Conservation (phyloP, 2,888 invertebrate genomes). For the Cartodere bifasciata region DNA sequence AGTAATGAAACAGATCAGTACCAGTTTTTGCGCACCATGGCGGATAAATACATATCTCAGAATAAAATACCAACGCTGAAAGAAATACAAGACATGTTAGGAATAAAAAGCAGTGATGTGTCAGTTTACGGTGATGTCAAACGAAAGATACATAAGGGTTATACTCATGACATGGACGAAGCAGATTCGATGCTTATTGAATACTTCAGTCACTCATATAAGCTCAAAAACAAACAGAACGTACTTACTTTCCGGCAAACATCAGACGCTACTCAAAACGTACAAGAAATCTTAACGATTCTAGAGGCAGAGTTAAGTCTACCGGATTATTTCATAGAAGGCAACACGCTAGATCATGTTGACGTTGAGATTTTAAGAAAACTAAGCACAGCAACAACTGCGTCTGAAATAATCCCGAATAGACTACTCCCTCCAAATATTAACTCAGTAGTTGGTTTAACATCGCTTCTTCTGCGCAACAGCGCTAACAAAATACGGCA, state of each 20-base stretch:
- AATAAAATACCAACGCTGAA: conserved; percentile 13
- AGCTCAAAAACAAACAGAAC: conserved; percentile 7
- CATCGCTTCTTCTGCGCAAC: conserved; percentile 18
- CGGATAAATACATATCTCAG: conserved; percentile 13
- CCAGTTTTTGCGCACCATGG: conserved; percentile 15
- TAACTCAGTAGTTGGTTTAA: conserved; percentile 18
- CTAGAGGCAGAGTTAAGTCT: conserved; percentile 18
- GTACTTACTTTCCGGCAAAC: conserved; percentile 9
- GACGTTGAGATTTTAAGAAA: conserved; percentile 19
- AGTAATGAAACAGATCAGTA: no score
- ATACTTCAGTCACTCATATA: conserved; percentile 18
- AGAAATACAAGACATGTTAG: conserved; percentile 11
- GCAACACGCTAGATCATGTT: conserved; percentile 16
- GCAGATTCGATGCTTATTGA: conserved; percentile 19
- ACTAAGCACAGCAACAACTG: background rate
- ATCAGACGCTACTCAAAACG: conserved; percentile 13
- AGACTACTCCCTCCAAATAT: conserved; percentile 19
- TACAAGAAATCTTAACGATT: conserved; percentile 14
- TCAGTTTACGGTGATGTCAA: background rate
- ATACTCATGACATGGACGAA: conserved; percentile 6
- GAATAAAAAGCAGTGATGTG: background rate
- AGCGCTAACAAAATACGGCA: conserved; percentile 12
- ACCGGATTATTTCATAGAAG: conserved; percentile 17
- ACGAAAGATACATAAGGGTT: conserved; percentile 2
- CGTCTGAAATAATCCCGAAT: conserved; percentile 1